Evolutionary conservation across 2,888 invertebrate species (phyloP).

Genomic region (Dioctria rufipes): DNA sequence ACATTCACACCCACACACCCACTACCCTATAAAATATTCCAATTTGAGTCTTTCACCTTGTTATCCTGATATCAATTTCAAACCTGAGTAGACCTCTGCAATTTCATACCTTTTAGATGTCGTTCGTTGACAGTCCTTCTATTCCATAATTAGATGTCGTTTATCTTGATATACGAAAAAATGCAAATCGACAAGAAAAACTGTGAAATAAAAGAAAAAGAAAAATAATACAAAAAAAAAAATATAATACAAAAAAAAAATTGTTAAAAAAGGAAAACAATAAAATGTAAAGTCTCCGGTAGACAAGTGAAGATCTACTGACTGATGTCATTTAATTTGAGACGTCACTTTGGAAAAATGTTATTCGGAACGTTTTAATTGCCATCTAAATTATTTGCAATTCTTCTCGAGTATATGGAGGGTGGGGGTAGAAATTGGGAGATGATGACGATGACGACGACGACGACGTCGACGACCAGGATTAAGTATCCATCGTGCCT

Average conservation of each 20-base stretch:
- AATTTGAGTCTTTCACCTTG: constrained; percentile 23
- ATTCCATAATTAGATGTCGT: constrained; percentile 52
- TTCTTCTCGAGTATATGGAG: constrained; percentile 49
- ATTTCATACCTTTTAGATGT: constrained; percentile 47
- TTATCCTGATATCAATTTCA: constrained; percentile 41
- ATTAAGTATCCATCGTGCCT: constrained; percentile 58
- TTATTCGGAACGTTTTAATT: constrained; percentile 59
- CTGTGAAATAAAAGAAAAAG: constrained; percentile 8
- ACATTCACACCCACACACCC: too few species aligned
- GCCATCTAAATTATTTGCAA: constrained; percentile 60
- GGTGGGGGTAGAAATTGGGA: too few species aligned
- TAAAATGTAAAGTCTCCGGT: constrained; percentile 36
- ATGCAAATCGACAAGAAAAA: constrained; percentile 52
- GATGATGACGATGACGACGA: too few species aligned
- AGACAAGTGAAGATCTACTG: constrained; percentile 57
- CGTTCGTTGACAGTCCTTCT: constrained; percentile 32
- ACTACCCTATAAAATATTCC: background rate
- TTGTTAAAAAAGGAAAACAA: constrained; percentile 36
- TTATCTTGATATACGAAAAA: constrained; percentile 50
- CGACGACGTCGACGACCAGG: background rate
- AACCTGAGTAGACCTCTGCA: constrained; percentile 45
- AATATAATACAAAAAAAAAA: background rate
- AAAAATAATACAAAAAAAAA: constrained; percentile 7
- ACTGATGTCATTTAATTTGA: constrained; percentile 59
- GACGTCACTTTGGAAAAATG: constrained; percentile 59